A percentile compares a stretch with the other conserved stretches of the same genome.
Evolutionary conservation across 2,888 invertebrate species (phyloP).

Genomic region (Pachydiplax longipennis): DNA sequence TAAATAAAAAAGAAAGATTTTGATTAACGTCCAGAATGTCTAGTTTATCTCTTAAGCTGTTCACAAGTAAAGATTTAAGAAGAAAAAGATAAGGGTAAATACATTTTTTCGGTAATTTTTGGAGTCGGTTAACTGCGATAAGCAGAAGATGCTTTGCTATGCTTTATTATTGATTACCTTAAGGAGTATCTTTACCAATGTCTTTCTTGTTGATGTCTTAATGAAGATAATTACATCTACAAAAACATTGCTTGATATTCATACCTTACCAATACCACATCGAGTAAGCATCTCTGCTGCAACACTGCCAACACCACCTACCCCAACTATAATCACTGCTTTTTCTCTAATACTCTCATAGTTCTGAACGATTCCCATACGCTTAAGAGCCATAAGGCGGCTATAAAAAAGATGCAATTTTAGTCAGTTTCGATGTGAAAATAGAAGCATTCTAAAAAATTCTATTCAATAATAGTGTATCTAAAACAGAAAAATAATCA

Average conservation of each 20-base stretch:
- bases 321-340: slow-evolving; percentile 93
- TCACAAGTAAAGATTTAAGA: too few relatives aligned
- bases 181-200: too few relatives aligned
- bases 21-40: not conserved
- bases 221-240: too few relatives aligned
- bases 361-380: slow-evolving; percentile 99
- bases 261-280: slow-evolving; percentile 95
- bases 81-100: too few relatives aligned
- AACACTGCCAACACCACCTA: slow-evolving; percentile 99
- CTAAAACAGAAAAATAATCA: slow-evolving; percentile 12
- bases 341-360: slow-evolving; percentile 91
- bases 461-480: slow-evolving; percentile 47
- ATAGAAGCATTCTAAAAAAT: not conserved
- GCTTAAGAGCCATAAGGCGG: slow-evolving; percentile 97
- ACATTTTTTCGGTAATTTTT: too few relatives aligned
- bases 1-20: slow-evolving; percentile 32
- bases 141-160: too few relatives aligned
- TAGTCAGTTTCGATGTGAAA: not conserved
- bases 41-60: not conserved
- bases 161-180: too few relatives aligned
- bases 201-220: too few relatives aligned
- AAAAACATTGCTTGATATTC: not conserved
- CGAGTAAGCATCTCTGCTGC: slow-evolving; percentile 99
- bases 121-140: too few relatives aligned
- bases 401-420: slow-evolving; percentile 62